phyloP scores from a whole-genome alignment of 2,797 vertebrate species.

The Poeciliopsis infans region DNA sequence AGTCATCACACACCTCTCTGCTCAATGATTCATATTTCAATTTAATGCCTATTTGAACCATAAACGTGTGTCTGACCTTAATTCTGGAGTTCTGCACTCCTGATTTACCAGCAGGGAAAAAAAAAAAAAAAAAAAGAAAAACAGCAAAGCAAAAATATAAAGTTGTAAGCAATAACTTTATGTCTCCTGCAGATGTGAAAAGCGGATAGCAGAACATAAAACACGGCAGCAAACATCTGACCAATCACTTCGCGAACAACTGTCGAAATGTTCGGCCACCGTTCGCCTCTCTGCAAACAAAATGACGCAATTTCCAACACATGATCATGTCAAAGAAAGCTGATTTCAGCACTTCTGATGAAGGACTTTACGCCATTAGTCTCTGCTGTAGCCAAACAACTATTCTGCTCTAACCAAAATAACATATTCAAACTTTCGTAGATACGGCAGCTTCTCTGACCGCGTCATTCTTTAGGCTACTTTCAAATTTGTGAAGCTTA shows the following conservation, averaged over 20 bases:
- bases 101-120: constrained; percentile 15
- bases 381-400: neutral
- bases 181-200: too few species aligned
- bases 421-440: neutral
- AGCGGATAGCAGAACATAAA: too few species aligned
- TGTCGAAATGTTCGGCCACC: too few species aligned
- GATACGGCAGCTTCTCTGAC: neutral
- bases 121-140: neutral
- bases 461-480: neutral
- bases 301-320: too few species aligned
- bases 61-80: constrained; percentile 36
- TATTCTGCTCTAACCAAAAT: neutral
- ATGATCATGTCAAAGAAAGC: too few species aligned
- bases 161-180: too few species aligned
- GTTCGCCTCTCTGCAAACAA: too few species aligned
- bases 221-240: too few species aligned
- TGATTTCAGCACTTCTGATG: too few species aligned
- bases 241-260: too few species aligned
- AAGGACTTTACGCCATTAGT: neutral
- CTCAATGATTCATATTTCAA: constrained; percentile 55
- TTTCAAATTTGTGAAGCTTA: neutral
- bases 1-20: constrained; percentile 58
- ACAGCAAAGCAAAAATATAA: constrained; percentile 29
- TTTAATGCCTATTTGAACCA: constrained; percentile 62
- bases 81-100: constrained; percentile 36